A percentile compares a stretch with the other conserved stretches of the same genome.
These are phyloP conservation scores for Synodontis membranacea DNA, from an alignment of 2,113 vertebrate genomes.

Conservation along the genomic window DNA sequence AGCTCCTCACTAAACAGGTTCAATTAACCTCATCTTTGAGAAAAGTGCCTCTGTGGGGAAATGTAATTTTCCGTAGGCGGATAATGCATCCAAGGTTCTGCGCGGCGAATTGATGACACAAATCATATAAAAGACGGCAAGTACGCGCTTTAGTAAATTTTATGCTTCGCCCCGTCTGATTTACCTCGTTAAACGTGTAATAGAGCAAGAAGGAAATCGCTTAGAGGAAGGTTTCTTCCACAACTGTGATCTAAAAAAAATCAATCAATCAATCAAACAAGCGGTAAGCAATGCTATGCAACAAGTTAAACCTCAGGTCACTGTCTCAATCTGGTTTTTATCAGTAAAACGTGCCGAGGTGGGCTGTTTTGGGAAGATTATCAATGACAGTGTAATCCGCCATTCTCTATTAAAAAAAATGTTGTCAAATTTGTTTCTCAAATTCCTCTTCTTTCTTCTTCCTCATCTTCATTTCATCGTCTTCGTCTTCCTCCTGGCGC, in stretches of 20 bases:
- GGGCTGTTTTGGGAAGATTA: not conserved
- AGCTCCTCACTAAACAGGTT: slow-evolving; percentile 19
- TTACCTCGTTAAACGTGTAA: not conserved
- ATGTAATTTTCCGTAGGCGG: slow-evolving; percentile 9
- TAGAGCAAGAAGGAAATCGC: not conserved
- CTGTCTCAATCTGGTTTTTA: not conserved
- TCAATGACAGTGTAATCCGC: not conserved
- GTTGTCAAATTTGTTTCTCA: too few relatives aligned
- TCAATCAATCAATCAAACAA: not conserved
- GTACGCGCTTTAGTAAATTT: not conserved
- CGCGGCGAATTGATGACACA: not conserved
- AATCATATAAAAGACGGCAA: not conserved
- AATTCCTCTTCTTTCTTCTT: too few relatives aligned
- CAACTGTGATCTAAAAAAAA: not conserved
- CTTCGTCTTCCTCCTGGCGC: too few relatives aligned
- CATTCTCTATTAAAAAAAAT: too few relatives aligned
- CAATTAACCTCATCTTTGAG: slow-evolving; percentile 4
- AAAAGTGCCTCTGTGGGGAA: slow-evolving; percentile 16
- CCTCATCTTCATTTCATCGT: too few relatives aligned
- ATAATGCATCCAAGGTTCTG: not conserved
- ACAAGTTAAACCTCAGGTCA: not conserved
- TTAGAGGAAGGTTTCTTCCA: not conserved
- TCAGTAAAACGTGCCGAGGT: not conserved
- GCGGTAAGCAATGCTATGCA: not conserved
- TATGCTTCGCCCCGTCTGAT: not conserved